Evolutionary conservation across 1,140 invertebrate genomes (phyloP).

Genomic region (Drosophila nebulosa): DNA sequence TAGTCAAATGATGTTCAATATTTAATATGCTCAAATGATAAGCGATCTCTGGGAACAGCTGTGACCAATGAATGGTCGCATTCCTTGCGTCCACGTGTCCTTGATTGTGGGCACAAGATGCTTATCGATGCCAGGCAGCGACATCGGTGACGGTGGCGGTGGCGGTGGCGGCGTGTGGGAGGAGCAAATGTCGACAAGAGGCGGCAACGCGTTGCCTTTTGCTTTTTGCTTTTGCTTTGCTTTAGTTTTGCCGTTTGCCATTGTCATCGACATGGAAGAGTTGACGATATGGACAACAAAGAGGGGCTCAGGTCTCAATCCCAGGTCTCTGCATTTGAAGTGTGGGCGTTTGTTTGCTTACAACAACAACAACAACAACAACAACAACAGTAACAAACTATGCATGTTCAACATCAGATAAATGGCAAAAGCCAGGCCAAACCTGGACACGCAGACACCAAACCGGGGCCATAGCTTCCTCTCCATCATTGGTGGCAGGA

Average conservation of each 20-base stretch:
- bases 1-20: slow-evolving; percentile 81
- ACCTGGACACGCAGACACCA: slow-evolving; percentile 57
- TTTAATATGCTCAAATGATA: slow-evolving; percentile 78
- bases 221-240: slow-evolving; percentile 34
- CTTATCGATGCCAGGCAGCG: slow-evolving; percentile 34
- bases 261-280: slow-evolving; percentile 78
- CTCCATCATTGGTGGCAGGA: slow-evolving; percentile 22
- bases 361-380: slow-evolving; percentile 29
- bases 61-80: slow-evolving; percentile 55
- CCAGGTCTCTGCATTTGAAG: slow-evolving; percentile 32
- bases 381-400: slow-evolving; percentile 20
- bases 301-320: slow-evolving; percentile 22
- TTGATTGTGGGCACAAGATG: slow-evolving; percentile 50
- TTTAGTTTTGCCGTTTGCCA: slow-evolving; percentile 16
- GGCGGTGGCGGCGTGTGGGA: slow-evolving; percentile 31
- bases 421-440: slow-evolving; percentile 56
- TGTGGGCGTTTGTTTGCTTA: slow-evolving; percentile 72
- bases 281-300: slow-evolving; percentile 36
- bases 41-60: slow-evolving; percentile 61
- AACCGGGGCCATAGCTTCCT: slow-evolving; percentile 44
- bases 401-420: slow-evolving; percentile 79
- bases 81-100: slow-evolving; percentile 43
- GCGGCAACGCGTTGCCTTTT: slow-evolving; percentile 68
- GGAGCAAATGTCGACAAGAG: slow-evolving; percentile 66
- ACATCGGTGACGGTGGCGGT: neutral